Evolutionary conservation across 2,797 vertebrate species (phyloP).

Genomic region (Iguana delicatissima): DNA sequence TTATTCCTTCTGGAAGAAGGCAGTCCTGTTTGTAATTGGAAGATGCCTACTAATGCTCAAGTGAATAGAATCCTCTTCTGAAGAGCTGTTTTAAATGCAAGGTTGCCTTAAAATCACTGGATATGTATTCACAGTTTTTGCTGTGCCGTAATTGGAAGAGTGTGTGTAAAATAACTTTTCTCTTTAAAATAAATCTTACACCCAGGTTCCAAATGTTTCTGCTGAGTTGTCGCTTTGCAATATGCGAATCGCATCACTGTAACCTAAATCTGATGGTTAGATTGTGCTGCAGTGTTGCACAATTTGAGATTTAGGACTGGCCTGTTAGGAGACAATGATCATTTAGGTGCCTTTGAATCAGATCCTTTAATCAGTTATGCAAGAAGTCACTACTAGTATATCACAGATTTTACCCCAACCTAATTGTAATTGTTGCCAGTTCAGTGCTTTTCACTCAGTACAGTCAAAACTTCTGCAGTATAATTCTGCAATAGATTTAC

Average conservation of each 20-base stretch:
- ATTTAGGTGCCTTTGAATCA: slow-evolving; percentile 64
- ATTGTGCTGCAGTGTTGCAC: not conserved
- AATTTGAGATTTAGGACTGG: slow-evolving; percentile 38
- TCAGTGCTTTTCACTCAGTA: slow-evolving; percentile 49
- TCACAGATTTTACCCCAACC: slow-evolving; percentile 59
- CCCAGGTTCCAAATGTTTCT: slow-evolving; percentile 19
- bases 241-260: not conserved
- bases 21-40: slow-evolving; percentile 68
- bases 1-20: slow-evolving; percentile 74
- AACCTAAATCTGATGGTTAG: not conserved
- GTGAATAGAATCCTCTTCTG: slow-evolving; percentile 54
- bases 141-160: slow-evolving; percentile 67
- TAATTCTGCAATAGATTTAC: slow-evolving; percentile 75
- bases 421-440: slow-evolving; percentile 55
- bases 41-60: slow-evolving; percentile 67
- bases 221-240: not conserved
- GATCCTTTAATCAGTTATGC: slow-evolving; percentile 57
- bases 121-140: slow-evolving; percentile 41
- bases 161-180: slow-evolving; percentile 13
- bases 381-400: slow-evolving; percentile 48
- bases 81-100: slow-evolving; percentile 46
- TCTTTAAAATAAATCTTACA: slow-evolving; percentile 23
- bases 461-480: slow-evolving; percentile 72
- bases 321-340: slow-evolving; percentile 60
- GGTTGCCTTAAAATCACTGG: slow-evolving; percentile 41